Conservation (phyloP, 1,140 invertebrate species). For the Trypoxylus dichotomus region DNA sequence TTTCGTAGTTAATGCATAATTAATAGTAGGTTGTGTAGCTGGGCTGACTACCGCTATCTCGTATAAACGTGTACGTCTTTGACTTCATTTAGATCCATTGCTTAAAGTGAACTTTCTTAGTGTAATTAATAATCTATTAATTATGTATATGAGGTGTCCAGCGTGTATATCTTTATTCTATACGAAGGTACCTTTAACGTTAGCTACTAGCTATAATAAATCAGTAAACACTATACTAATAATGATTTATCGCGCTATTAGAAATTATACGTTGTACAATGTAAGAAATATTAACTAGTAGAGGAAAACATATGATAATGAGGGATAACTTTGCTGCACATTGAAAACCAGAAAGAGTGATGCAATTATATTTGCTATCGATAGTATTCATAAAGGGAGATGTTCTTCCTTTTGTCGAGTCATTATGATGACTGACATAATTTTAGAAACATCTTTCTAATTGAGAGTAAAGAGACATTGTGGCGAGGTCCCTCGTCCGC, state of each 20-base stretch:
- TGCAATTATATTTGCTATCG: too few species aligned
- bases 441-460: too few species aligned
- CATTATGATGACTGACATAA: too few species aligned
- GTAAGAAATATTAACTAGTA: neutral
- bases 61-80: neutral
- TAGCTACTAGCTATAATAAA: neutral
- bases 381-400: too few species aligned
- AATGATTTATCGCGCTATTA: neutral
- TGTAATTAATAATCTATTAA: slow-evolving; percentile 1
- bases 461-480: too few species aligned
- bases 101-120: neutral
- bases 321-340: too few species aligned
- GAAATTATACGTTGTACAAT: neutral
- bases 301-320: too few species aligned
- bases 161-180: neutral
- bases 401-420: too few species aligned
- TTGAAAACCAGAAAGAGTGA: too few species aligned
- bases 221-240: neutral
- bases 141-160: neutral
- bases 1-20: neutral
- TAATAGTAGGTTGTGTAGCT: slow-evolving; percentile 1
- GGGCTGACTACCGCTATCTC: neutral
- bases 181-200: neutral
- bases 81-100: neutral
- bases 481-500: too few species aligned